Conservation (phyloP, 2,797 vertebrate species). For the Alcedo quadribrachys region DNA sequence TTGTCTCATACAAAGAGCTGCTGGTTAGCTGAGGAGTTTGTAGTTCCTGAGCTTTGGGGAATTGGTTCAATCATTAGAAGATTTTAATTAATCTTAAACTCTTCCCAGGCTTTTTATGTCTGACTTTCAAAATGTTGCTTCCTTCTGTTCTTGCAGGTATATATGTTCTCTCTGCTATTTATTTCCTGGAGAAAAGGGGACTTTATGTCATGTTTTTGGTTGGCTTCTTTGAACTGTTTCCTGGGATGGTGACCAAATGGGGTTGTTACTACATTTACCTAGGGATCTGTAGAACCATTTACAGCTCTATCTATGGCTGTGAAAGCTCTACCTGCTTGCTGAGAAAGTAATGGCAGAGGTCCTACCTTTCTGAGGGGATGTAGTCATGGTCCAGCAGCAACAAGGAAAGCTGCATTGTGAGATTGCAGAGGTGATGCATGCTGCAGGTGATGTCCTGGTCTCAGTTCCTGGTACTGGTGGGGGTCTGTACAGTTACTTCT, state of each 20-base stretch:
- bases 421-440: accelerated
- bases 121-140: not conserved
- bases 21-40: not conserved
- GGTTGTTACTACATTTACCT: not conserved
- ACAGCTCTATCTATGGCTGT: not conserved
- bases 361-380: not conserved
- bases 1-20: accelerated
- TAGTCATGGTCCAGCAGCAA: not conserved
- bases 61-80: not conserved
- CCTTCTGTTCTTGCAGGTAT: not conserved
- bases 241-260: not conserved
- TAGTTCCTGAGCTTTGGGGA: not conserved
- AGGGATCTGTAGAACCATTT: not conserved
- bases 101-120: not conserved
- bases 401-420: not conserved
- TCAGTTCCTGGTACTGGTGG: accelerated
- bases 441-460: not conserved
- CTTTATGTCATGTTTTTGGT: accelerated
- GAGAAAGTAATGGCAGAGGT: not conserved
- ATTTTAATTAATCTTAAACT: not conserved
- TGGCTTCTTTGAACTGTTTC: not conserved
- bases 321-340: not conserved
- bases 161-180: not conserved
- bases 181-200: not conserved
- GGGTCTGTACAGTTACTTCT: not conserved